Base-by-base conservation (phyloP, 2,113 vertebrate species). In the Daubentonia madagascariensis region DNA sequence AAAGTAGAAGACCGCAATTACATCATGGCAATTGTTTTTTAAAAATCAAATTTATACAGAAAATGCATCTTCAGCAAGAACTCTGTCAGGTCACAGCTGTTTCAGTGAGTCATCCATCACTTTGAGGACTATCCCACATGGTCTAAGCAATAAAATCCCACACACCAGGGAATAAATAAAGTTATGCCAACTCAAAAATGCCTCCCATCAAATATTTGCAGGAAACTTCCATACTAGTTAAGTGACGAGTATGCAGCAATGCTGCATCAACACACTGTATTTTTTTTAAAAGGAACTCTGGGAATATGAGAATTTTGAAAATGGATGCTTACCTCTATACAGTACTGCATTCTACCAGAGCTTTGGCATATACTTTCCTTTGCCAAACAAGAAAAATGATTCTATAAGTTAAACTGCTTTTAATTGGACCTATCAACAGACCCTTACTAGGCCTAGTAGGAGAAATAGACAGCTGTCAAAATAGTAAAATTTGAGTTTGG, bases 91-190 rank as follows among this genome's bases (percentile, higher is more conserved):
- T 96, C 97, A 97, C 91, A 98, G 95, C 91, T 98, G 95, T 91
- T 97, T 93, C 89, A 93, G 54, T 98, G 97, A 98, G 88, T 97
- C 91, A 97, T 93, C 88, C 78, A 89, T 98, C 95, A 97, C 85
- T 85, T 54, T 10, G 59, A 96, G 81, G 72, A 96, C 89, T 96
- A 91, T 78, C 89, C 72, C 83, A 96, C 97, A 89, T 85, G 91
- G 88, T 95, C 86, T 67, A 91, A 95, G 84, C 72, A 95, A 91
- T 89, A 93, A 88, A 95, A 94, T 95, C 93, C 88, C 94, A 98
- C 95, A 12, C 76, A 94, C 57, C 10, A 79, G 59, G 11, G 76
- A 73, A 96, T 81, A 96, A 97, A 92, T 87, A 95, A 92, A 97
- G 85, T 32, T 75, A 87, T 52, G 48, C 75, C 92, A 92, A 90